Conservation (phyloP, 1,140 invertebrate genomes). For the Bombus picipes region DNA sequence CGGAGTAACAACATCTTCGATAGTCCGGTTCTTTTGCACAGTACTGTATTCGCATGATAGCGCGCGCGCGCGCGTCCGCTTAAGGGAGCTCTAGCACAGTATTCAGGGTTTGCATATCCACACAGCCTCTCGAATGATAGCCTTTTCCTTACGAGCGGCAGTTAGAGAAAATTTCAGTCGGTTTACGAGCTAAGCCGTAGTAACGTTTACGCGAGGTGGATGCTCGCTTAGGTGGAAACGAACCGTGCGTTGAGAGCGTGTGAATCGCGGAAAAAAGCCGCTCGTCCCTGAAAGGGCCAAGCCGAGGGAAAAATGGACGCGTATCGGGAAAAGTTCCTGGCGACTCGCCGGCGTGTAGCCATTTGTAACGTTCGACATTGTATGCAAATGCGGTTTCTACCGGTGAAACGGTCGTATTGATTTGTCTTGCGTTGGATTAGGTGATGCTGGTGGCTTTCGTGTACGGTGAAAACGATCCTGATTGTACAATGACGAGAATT, state of each 20-base stretch:
- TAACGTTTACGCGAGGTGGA: conserved; percentile 44
- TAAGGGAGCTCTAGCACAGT: neutral
- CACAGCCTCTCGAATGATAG: neutral
- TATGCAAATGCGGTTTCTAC: conserved; percentile 29
- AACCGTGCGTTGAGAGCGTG: neutral
- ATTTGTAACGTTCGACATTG: conserved; percentile 14
- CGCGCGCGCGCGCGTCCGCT: no score
- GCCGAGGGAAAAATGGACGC: neutral
- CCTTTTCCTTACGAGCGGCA: conserved; percentile 43
- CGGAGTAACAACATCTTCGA: neutral
- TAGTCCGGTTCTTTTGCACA: neutral
- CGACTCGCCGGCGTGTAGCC: neutral
- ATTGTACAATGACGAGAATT: neutral
- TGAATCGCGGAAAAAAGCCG: neutral
- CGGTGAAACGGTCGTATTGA: conserved; percentile 2
- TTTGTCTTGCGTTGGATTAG: conserved; percentile 18
- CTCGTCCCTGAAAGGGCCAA: neutral
- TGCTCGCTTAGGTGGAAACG: neutral
- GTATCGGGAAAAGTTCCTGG: conserved; percentile 5
- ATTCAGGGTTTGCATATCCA: conserved; percentile 36
- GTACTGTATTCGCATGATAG: neutral
- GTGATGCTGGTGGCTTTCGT: neutral
- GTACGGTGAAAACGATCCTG: neutral
- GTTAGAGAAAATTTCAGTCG: conserved; percentile 51
- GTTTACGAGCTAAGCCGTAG: conserved; percentile 36